Percentiles rank a stretch among this genome's conserved stretches.
Conservation (phyloP, 1,140 invertebrate species). For the Pollicipes pollicipes region DNA sequence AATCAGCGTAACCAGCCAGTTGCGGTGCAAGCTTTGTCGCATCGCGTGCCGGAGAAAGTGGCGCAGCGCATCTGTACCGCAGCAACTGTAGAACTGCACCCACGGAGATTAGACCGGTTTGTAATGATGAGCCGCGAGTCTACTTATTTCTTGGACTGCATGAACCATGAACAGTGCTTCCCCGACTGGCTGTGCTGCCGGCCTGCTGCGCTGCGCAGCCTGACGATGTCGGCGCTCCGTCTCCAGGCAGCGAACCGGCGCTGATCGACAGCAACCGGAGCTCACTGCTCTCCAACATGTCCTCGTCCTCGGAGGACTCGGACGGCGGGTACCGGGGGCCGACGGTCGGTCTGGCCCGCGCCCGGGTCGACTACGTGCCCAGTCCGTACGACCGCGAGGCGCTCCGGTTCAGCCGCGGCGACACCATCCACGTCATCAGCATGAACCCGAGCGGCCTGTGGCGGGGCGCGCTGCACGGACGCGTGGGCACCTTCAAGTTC, state of each 20-base stretch:
- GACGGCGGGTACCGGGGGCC: slow-evolving; percentile 28
- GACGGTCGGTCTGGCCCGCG: slow-evolving; percentile 58
- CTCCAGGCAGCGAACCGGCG: slow-evolving; percentile 37
- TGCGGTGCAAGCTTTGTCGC: no score
- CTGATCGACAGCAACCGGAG: slow-evolving; percentile 55
- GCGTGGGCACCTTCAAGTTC: slow-evolving; percentile 79
- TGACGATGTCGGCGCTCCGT: no score
- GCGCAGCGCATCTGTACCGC: no score
- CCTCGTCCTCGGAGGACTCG: slow-evolving; percentile 49
- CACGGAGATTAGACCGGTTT: no score
- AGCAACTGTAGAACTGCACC: no score
- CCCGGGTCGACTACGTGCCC: slow-evolving; percentile 67
- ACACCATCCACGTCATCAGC: slow-evolving; percentile 77
- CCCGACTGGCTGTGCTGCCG: no score
- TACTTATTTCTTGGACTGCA: no score
- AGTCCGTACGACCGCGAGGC: slow-evolving; percentile 82
- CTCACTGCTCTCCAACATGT: slow-evolving; percentile 35
- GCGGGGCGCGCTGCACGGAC: slow-evolving; percentile 56
- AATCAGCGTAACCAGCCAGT: no score
- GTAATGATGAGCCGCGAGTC: no score
- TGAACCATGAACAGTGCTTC: no score
- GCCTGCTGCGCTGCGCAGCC: no score
- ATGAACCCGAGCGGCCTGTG: slow-evolving; percentile 81
- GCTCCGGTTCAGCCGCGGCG: slow-evolving; percentile 83
- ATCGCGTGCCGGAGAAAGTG: no score